These are phyloP conservation scores for Lepidonotus clava DNA, from an alignment of 2,888 invertebrate species.

Conservation along the genomic window DNA sequence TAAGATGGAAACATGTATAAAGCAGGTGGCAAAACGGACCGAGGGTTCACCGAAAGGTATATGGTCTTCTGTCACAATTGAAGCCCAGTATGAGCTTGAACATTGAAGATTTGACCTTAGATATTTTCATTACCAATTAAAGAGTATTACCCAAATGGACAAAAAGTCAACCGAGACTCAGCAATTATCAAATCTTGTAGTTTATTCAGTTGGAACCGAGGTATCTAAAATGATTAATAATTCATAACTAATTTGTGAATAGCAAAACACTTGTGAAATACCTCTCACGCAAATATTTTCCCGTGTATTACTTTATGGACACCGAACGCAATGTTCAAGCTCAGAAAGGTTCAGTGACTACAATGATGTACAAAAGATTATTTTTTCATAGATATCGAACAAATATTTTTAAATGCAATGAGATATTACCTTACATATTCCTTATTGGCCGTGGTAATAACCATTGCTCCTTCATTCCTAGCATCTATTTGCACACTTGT, in stretches of 20 bases:
- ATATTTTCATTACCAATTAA: background rate
- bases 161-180: slow-evolving; percentile 16
- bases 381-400: slow-evolving; percentile 42
- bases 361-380: slow-evolving; percentile 44
- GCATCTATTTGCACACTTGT: background rate
- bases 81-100: background rate
- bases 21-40: no score
- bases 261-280: no score
- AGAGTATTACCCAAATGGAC: slow-evolving; percentile 17
- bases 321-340: background rate
- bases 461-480: background rate
- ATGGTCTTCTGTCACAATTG: slow-evolving; percentile 26
- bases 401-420: slow-evolving; percentile 32
- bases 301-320: no score
- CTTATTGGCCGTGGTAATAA: background rate
- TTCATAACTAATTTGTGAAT: background rate
- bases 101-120: no score
- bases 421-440: background rate
- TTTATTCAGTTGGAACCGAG: background rate
- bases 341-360: slow-evolving; percentile 34
- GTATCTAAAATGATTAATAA: background rate
- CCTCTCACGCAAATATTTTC: no score
- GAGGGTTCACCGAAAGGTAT: background rate
- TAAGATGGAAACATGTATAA: no score
- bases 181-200: background rate